phyloP scores from a whole-genome alignment of 2,888 invertebrate genomes.

The Harpagoxenus sublaevis region DNA sequence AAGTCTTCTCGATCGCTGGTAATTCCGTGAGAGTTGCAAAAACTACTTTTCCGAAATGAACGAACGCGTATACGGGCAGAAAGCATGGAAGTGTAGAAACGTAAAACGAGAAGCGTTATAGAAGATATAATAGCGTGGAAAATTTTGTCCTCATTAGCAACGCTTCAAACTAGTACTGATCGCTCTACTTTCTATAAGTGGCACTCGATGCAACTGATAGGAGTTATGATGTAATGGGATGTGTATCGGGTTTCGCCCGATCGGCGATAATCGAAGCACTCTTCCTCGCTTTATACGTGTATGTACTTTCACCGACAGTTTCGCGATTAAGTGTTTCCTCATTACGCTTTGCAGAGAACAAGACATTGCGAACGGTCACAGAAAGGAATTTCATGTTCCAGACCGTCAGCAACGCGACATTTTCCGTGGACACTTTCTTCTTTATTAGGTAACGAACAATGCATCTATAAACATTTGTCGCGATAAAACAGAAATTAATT shows the following conservation, averaged over 20 bases:
- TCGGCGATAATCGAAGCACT: slow-evolving; percentile 45
- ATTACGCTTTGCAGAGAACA: slow-evolving; percentile 91
- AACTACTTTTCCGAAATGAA: background rate
- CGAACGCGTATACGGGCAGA: no score
- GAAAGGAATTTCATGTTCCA: slow-evolving; percentile 93
- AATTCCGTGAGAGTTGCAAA: slow-evolving; percentile 55
- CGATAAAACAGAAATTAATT: background rate
- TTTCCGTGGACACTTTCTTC: slow-evolving; percentile 95
- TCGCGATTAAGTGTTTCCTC: slow-evolving; percentile 76
- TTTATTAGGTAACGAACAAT: slow-evolving; percentile 91
- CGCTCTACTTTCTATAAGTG: slow-evolving; percentile 63
- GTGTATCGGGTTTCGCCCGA: slow-evolving; percentile 42
- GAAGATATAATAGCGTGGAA: background rate
- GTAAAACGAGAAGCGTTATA: background rate
- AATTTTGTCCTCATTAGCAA: slow-evolving; percentile 22
- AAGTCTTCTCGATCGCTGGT: slow-evolving; percentile 92
- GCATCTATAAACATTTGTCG: background rate
- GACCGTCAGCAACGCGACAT: slow-evolving; percentile 94
- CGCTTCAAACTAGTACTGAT: slow-evolving; percentile 47
- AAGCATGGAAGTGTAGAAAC: background rate
- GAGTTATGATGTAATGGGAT: slow-evolving; percentile 57
- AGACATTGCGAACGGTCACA: slow-evolving; percentile 91
- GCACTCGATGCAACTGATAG: slow-evolving; percentile 5
- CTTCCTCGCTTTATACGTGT: slow-evolving; percentile 2
- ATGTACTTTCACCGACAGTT: slow-evolving; percentile 64